Evolutionary conservation across 2,888 invertebrate genomes (phyloP).

Genomic region (Heliconius ismenius): DNA sequence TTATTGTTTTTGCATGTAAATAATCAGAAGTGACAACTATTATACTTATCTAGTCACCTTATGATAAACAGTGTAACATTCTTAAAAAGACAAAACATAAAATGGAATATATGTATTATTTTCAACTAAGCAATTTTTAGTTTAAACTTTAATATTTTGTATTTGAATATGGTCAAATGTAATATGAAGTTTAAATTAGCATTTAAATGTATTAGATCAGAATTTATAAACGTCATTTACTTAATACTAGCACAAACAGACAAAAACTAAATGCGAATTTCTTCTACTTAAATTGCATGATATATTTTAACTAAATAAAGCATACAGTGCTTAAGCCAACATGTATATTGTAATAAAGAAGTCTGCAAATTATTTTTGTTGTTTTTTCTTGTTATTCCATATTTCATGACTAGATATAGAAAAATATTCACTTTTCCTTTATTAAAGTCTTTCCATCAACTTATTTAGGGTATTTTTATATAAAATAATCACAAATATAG

Average conservation of each 20-base stretch:
- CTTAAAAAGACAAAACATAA: not conserved
- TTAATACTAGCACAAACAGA: conserved; percentile 25
- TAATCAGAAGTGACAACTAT: not conserved
- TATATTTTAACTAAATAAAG: conserved; percentile 40
- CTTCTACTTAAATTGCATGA: conserved; percentile 15
- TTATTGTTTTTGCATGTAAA: not conserved
- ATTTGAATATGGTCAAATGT: not conserved
- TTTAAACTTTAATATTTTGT: not conserved
- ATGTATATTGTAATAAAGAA: conserved; percentile 49
- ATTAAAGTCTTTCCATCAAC: too few relatives aligned
- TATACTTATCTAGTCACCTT: conserved; percentile 6
- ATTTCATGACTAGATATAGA: not conserved
- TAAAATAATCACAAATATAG: not conserved
- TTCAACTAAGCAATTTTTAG: not conserved
- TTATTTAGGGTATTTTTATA: not conserved
- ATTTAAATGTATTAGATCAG: not conserved
- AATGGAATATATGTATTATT: not conserved
- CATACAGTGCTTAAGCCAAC: conserved; percentile 46
- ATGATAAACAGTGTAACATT: not conserved
- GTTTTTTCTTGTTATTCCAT: conserved; percentile 42
- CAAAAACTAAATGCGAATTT: conserved; percentile 6
- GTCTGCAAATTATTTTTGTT: conserved; percentile 44
- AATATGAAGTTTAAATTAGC: not conserved
- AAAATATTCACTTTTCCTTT: not conserved
- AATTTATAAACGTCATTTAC: not conserved